These are phyloP conservation scores for Gallinago jamesoni DNA, from an alignment of 2,113 vertebrate species.

Conservation along the genomic window DNA sequence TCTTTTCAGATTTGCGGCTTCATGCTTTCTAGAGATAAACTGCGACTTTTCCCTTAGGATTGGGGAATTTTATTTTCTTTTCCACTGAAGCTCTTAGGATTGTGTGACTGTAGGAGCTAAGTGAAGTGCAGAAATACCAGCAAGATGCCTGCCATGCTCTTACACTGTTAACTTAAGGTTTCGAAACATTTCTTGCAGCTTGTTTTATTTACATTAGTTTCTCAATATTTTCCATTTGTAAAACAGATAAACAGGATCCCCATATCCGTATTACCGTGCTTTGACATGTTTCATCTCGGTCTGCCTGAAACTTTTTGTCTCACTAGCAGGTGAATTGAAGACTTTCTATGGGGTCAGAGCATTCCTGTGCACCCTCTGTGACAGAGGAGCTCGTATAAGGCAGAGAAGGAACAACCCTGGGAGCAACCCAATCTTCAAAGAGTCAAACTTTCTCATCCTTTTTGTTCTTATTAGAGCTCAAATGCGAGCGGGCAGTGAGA, in stretches of 20 bases:
- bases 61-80: conserved; percentile 60
- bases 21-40: conserved; percentile 72
- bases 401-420: background rate
- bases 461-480: background rate
- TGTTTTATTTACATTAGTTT: background rate
- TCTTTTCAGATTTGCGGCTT: conserved; percentile 64
- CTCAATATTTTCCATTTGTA: background rate
- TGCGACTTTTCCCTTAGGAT: conserved; percentile 65
- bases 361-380: background rate
- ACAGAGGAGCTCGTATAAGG: background rate
- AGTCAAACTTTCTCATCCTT: background rate
- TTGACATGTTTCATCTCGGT: background rate
- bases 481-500: fast-evolving
- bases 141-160: background rate
- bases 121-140: background rate
- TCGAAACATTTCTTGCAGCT: background rate
- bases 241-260: background rate
- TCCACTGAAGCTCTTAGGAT: conserved; percentile 13
- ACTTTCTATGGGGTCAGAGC: background rate
- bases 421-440: background rate
- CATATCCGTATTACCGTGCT: background rate
- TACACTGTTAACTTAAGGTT: conserved; percentile 12
- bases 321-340: background rate
- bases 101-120: conserved; percentile 21
- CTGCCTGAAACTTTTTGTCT: background rate